Evolutionary conservation across 2,797 vertebrate species (phyloP).

Genomic region (Hydrocynus forskahlii): DNA sequence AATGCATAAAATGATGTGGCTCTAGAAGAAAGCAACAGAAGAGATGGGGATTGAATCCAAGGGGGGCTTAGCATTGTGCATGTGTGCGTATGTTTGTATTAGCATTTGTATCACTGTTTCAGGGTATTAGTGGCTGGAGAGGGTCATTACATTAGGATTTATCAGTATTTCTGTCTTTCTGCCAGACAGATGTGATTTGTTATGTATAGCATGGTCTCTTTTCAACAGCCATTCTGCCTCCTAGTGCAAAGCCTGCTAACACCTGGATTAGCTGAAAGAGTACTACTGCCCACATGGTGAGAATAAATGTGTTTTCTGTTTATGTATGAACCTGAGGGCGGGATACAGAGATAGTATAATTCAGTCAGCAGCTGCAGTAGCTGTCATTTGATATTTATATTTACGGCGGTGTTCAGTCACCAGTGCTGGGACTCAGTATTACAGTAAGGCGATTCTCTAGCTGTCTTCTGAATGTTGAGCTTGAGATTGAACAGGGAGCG

Average conservation of each 20-base stretch:
- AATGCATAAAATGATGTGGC: too few species aligned
- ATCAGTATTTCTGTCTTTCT: slow-evolving; percentile 3
- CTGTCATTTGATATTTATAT: slow-evolving; percentile 27
- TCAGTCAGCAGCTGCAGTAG: slow-evolving; percentile 22
- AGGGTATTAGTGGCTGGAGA: slow-evolving; percentile 5
- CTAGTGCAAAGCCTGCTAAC: not conserved
- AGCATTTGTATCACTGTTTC: not conserved
- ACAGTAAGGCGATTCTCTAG: not conserved
- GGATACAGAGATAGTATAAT: slow-evolving; percentile 18
- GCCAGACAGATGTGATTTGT: slow-evolving; percentile 5
- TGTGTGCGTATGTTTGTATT: not conserved
- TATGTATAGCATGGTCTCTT: not conserved
- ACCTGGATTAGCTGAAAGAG: not conserved
- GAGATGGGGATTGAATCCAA: not conserved
- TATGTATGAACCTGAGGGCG: not conserved
- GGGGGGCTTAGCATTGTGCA: not conserved
- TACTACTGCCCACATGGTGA: not conserved
- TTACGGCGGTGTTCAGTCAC: slow-evolving; percentile 23
- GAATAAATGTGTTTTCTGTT: slow-evolving; percentile 10
- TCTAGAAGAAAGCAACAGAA: too few species aligned
- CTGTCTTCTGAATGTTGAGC: not conserved
- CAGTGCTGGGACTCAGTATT: slow-evolving; percentile 5
- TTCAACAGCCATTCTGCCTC: not conserved
- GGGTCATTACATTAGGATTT: slow-evolving; percentile 3
- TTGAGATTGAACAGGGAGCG: not conserved